phyloP scores from a whole-genome alignment of 2,797 vertebrate genomes.

The Mareca penelope region DNA sequence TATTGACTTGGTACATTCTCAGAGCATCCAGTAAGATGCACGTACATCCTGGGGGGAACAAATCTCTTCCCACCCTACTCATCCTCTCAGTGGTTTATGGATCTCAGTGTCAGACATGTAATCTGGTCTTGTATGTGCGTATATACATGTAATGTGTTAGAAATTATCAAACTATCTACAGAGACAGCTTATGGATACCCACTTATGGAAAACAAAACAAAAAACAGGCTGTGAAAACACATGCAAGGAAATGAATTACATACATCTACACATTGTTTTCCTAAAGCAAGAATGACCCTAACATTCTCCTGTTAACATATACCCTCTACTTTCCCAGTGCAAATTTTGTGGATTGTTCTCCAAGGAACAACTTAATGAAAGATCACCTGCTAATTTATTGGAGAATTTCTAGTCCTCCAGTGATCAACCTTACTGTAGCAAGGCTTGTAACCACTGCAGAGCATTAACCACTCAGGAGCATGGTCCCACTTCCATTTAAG shows the following conservation, averaged over 20 bases:
- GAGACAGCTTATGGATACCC: neutral
- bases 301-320: neutral
- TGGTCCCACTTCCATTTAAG: neutral
- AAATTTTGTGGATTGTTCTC: neutral
- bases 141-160: neutral
- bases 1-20: neutral
- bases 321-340: neutral
- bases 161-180: neutral
- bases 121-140: neutral
- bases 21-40: neutral
- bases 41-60: neutral
- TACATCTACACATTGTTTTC: neutral
- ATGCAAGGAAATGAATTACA: neutral
- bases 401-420: neutral
- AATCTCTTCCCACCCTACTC: neutral
- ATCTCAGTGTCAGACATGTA: neutral
- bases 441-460: neutral
- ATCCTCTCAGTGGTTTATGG: neutral
- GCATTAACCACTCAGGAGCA: neutral
- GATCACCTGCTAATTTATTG: neutral
- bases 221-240: neutral
- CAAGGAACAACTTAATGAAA: neutral
- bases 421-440: neutral
- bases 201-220: neutral
- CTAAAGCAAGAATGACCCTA: neutral